phyloP scores from a whole-genome alignment of 1,140 invertebrate genomes.

The Dinothrombium tinctorium region DNA sequence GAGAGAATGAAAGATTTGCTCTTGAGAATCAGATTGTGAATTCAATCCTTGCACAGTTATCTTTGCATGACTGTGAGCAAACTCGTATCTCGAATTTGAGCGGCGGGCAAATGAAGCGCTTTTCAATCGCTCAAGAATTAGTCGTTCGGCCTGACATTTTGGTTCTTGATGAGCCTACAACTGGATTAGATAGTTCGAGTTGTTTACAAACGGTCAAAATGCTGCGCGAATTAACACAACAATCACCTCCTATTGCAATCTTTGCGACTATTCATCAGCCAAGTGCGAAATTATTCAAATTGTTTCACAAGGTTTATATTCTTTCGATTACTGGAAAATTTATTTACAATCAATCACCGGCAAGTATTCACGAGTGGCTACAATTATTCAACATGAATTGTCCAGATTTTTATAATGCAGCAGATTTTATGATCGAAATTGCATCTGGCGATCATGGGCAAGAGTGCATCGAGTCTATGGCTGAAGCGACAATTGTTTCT shows the following conservation, averaged over 20 bases:
- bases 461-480: background rate
- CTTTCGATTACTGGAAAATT: background rate
- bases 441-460: constrained; percentile 1
- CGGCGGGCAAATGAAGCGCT: too few species aligned
- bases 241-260: constrained; percentile 18
- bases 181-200: constrained; percentile 49
- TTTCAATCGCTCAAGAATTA: too few species aligned
- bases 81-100: constrained; percentile 78
- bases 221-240: constrained; percentile 25
- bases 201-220: constrained; percentile 49
- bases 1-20: background rate
- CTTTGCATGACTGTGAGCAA: constrained; percentile 42
- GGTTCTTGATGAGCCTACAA: too few species aligned
- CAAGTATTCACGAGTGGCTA: background rate
- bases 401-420: constrained; percentile 39
- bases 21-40: background rate
- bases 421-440: constrained; percentile 38
- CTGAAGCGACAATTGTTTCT: too few species aligned
- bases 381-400: background rate
- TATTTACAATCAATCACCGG: background rate
- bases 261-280: constrained; percentile 4
- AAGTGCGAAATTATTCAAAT: too few species aligned
- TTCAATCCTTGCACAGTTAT: background rate
- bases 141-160: too few species aligned
- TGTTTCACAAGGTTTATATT: constrained; percentile 3